Evolutionary conservation across 2,888 invertebrate species (phyloP), one percentile per base, ranked within the genome.

Genomic region (Spisula subtruncata): DNA sequence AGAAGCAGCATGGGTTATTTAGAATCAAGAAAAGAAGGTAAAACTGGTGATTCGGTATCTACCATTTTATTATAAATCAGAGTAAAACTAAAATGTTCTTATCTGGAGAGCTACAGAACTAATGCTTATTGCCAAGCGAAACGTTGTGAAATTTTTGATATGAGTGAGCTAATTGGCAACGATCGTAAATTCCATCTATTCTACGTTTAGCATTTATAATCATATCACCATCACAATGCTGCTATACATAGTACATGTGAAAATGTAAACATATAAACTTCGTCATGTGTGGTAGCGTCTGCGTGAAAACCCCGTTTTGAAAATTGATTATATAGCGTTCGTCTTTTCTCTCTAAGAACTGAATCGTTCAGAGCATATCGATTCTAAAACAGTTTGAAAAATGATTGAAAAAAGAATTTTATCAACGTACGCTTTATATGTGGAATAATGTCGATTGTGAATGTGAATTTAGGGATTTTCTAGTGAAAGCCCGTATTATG

Each of bases 61-160:
- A 29, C 48, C 6, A 81, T 6, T 12, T 81, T 71, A 82, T 81
- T 81, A 81, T 66, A 81, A 81, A 60, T 54, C 56, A 29, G 81
- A 46, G 81, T 32, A 86, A 86, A 54, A 48, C 51, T 51, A 46
- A 71, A 81, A 86, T 80, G n/a, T 75, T 75, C 75, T 86, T 82
- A 86, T 86, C 81, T 41, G 41, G 14, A 60, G 20, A 29, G 6
- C 81, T 51, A 81, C 60, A 48, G 71, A 66, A 81, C 20, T 41
- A n/a, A 80, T 46, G 81, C 81, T 54, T 56, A 81, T 51, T 86
- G 86, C 86, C 86, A 86, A 86, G 86, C 81, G 35, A 81, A 86
- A 86, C 81, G 60, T 66, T 86, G 81, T 66, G 71, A 81, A 86
- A 81, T 86, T 81, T n/a, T 81, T 66, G 81, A 81, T 66, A 81